A percentile compares a stretch with the other conserved stretches of the same genome.
Conservation (phyloP, 2,888 invertebrate species). For the Agrotis exclamationis region DNA sequence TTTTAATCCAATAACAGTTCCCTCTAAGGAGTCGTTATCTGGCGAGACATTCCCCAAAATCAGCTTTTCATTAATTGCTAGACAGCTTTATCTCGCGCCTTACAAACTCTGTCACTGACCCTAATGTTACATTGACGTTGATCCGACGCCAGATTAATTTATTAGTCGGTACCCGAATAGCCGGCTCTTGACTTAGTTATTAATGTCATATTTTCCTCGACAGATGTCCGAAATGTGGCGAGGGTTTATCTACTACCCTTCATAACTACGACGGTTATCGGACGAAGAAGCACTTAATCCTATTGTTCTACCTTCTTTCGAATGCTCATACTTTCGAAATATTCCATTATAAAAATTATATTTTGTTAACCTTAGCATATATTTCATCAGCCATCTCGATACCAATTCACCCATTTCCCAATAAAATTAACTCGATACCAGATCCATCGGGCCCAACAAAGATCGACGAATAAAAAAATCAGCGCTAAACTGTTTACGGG, state of each 20-base stretch:
- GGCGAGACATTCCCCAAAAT: constrained; percentile 79
- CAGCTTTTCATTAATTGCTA: constrained; percentile 88
- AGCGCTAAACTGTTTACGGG: constrained; percentile 82
- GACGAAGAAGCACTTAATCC: constrained; percentile 51
- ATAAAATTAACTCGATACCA: constrained; percentile 62
- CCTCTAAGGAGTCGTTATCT: constrained; percentile 77
- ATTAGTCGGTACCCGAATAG: constrained; percentile 77
- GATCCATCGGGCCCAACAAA: constrained; percentile 70
- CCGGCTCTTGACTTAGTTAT: constrained; percentile 80
- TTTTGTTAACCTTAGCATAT: neutral
- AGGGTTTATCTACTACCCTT: constrained; percentile 71
- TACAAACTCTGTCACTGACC: constrained; percentile 77
- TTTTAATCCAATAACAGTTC: constrained; percentile 77
- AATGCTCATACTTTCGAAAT: neutral
- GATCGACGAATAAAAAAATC: constrained; percentile 76
- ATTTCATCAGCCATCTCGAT: constrained; percentile 11
- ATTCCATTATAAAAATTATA: neutral
- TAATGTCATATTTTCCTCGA: constrained; percentile 82
- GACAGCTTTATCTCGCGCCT: constrained; percentile 79
- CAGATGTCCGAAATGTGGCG: constrained; percentile 71
- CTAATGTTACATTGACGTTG: constrained; percentile 82
- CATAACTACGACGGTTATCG: constrained; percentile 67
- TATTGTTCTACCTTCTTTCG: constrained; percentile 16
- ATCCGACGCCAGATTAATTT: constrained; percentile 87
- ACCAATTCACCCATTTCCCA: constrained; percentile 46